phyloP scores from a whole-genome alignment of 2,888 invertebrate species.

The Nephrotoma guestfalica region DNA sequence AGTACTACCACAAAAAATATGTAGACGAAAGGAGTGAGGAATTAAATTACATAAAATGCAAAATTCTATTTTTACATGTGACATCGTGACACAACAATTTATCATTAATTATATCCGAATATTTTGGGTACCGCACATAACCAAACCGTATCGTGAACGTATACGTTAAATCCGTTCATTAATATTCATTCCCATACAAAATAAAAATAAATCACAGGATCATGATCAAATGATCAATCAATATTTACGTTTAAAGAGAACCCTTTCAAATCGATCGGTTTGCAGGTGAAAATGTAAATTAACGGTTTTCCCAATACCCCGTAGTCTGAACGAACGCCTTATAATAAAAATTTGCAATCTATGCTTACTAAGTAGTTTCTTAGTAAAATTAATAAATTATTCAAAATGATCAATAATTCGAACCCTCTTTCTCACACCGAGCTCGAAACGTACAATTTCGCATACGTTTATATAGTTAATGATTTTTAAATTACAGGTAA shows the following conservation, averaged over 20 bases:
- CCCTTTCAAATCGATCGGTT: neutral
- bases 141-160: neutral
- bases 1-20: neutral
- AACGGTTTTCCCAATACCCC: neutral
- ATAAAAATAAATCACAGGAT: neutral
- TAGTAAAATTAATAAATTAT: neutral
- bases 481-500: neutral
- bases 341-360: neutral
- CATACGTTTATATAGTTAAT: neutral
- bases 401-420: neutral
- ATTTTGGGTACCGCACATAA: neutral
- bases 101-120: neutral
- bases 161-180: neutral
- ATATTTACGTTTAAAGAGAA: neutral
- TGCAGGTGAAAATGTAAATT: neutral
- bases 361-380: neutral
- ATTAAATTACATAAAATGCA: neutral
- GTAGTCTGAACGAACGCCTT: neutral
- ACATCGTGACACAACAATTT: neutral
- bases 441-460: neutral
- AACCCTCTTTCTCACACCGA: neutral
- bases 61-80: neutral
- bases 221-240: neutral
- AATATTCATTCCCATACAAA: neutral
- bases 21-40: neutral